Evolutionary conservation across 2,113 vertebrate species (phyloP).

Genomic region (Ornithorhynchus anatinus): DNA sequence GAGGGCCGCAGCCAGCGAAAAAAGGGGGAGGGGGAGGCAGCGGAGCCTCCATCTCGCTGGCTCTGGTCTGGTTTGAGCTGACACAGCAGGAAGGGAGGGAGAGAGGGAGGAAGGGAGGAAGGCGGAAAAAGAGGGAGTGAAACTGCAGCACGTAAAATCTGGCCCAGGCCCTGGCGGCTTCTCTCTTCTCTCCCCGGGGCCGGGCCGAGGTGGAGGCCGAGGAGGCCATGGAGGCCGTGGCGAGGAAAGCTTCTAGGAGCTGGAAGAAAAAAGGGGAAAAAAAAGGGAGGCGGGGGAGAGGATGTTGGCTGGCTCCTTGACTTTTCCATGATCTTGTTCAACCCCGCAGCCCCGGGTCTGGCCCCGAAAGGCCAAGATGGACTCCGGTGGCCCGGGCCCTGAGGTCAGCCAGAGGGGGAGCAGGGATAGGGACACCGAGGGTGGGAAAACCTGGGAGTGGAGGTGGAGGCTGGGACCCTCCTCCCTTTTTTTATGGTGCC

Average conservation of each 20-base stretch:
- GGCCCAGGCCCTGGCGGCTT: too few species aligned
- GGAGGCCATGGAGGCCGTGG: slow-evolving; percentile 55
- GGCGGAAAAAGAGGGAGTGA: slow-evolving; percentile 52
- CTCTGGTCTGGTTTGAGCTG: slow-evolving; percentile 56
- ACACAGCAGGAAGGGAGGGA: slow-evolving; percentile 42
- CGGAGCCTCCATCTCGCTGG: not conserved
- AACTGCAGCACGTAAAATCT: slow-evolving; percentile 44
- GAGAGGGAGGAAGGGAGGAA: not conserved
- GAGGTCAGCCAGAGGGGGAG: slow-evolving; percentile 35
- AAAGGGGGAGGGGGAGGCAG: slow-evolving; percentile 9
- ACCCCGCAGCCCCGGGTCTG: slow-evolving; percentile 60
- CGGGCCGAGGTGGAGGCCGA: slow-evolving; percentile 60
- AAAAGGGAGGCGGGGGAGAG: slow-evolving; percentile 5
- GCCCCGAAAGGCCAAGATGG: slow-evolving; percentile 37
- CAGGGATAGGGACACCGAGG: not conserved
- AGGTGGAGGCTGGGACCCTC: too few species aligned
- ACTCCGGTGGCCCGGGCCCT: slow-evolving; percentile 39
- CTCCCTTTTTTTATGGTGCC: too few species aligned
- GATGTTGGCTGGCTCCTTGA: slow-evolving; percentile 64
- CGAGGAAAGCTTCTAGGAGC: too few species aligned
- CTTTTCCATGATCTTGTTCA: slow-evolving; percentile 68
- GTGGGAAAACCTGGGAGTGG: too few species aligned
- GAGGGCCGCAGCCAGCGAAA: not conserved
- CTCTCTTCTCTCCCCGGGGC: slow-evolving; percentile 19
- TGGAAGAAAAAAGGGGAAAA: too few species aligned